Conservation (phyloP, 2,797 vertebrate species). For the Telmatherina bonti region DNA sequence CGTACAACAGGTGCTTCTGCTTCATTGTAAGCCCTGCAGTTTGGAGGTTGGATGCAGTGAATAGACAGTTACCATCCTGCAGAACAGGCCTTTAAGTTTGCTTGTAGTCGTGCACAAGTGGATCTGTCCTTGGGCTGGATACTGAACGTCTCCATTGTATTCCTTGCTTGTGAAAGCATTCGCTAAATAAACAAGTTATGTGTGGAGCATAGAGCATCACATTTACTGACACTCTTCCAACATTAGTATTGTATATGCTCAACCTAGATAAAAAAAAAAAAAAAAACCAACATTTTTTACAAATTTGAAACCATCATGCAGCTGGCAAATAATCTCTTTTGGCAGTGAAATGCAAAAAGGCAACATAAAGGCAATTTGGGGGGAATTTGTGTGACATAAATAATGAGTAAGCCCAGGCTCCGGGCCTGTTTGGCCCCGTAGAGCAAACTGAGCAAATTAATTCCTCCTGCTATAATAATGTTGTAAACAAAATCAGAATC, state of each 20-base stretch:
- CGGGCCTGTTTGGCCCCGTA: constrained; percentile 59
- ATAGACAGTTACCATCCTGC: too few species aligned
- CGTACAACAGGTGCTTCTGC: too few species aligned
- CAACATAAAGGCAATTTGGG: constrained; percentile 68
- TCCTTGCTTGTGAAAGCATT: too few species aligned
- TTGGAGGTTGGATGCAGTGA: too few species aligned
- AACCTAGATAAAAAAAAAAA: constrained; percentile 19
- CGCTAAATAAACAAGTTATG: background rate
- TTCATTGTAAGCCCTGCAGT: too few species aligned
- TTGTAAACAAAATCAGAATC: constrained; percentile 67
- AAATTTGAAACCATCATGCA: constrained; percentile 49
- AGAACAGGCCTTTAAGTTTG: too few species aligned
- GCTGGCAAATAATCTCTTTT: constrained; percentile 50
- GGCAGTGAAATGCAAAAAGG: constrained; percentile 58
- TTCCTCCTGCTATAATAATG: constrained; percentile 65
- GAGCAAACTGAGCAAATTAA: constrained; percentile 65
- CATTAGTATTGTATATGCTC: constrained; percentile 23
- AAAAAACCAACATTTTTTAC: too few species aligned
- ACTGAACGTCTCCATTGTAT: background rate
- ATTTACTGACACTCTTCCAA: constrained; percentile 6
- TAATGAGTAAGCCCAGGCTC: constrained; percentile 70
- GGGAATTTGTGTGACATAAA: constrained; percentile 66
- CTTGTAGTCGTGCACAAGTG: too few species aligned
- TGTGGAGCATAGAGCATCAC: background rate
- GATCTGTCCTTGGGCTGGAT: background rate